Conservation (phyloP, 2,888 invertebrate species). For the Athalia rosae region DNA sequence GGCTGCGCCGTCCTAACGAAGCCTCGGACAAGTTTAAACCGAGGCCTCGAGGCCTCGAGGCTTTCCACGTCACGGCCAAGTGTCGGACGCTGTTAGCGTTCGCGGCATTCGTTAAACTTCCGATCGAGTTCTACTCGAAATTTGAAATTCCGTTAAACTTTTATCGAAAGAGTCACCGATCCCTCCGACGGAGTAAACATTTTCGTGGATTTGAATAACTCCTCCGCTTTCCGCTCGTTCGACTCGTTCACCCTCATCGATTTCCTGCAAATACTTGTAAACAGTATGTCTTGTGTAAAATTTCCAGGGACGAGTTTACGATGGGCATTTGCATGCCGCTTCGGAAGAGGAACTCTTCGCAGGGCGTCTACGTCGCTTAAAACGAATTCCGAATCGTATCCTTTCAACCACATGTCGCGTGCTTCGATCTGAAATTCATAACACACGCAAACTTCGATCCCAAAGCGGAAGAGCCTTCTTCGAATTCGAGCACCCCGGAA, state of each 20-base stretch:
- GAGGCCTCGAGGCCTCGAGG: neutral
- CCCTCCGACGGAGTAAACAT: neutral
- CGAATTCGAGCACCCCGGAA: neutral
- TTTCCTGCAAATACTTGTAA: constrained; percentile 24
- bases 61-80: neutral
- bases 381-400: constrained; percentile 29
- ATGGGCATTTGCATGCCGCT: constrained; percentile 31
- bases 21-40: neutral
- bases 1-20: neutral
- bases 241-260: constrained; percentile 19
- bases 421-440: constrained; percentile 32
- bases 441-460: constrained; percentile 19
- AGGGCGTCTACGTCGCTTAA: neutral
- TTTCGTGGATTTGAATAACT: constrained; percentile 8
- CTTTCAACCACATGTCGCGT: constrained; percentile 35
- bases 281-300: constrained; percentile 20
- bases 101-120: neutral
- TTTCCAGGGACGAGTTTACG: constrained; percentile 16
- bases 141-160: neutral
- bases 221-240: neutral
- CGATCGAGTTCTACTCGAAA: neutral
- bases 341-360: constrained; percentile 21
- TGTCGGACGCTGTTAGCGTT: constrained; percentile 27
- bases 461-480: constrained; percentile 30
- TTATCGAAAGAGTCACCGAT: neutral